Evolutionary conservation across 2,113 vertebrate genomes (phyloP), one percentile per base, ranked within the genome.

Genomic region (Gorsachius goisagi): DNA sequence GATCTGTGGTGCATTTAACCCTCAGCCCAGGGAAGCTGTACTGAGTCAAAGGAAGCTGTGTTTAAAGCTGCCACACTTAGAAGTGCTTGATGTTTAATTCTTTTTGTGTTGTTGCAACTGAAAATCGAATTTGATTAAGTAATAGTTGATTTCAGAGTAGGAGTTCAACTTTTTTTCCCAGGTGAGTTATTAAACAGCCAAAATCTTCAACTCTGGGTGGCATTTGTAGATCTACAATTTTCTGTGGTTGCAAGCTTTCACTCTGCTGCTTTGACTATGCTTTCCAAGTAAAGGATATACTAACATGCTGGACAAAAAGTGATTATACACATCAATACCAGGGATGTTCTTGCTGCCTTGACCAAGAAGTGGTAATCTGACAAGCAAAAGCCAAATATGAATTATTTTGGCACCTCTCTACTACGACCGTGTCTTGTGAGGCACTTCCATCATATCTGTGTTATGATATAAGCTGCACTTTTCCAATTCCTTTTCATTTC

Each of bases 361-460:
- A 58, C n/a, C 35, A 49, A 44, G 24, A 26, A 81, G 45, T 3
- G 9, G 16, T 6, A 69, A 27, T 22, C 35, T 49, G 50, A 69
- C 50, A 64, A 68, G 41, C 14, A 52, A 59, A 63, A 59, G 49
- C 14, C 50, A 79, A 47, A 49, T 11, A 16, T 0, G 2, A 79
- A 27, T 32, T 39, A 26, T 63, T 63, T 69, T 5, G 4, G 67
- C 56, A 45, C 28, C 35, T 66, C 52, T 75, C 44, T 32, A 35
- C 67, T 41, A 23, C 16, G 49, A 37, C 26, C 23, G 37, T 52
- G 37, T 35, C 37, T 47, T 24, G 9, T 15, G 21, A 6, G 83
- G 55, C 44, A 14, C 26, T 33, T 41, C 22, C 11, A 3, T 23
- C 2, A 0, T 28, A n/a, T 5, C 41, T 9, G 21, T 12, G 2